Base-by-base conservation (phyloP, 2,888 invertebrate genomes). In the Scaptomyza caliginosa region DNA sequence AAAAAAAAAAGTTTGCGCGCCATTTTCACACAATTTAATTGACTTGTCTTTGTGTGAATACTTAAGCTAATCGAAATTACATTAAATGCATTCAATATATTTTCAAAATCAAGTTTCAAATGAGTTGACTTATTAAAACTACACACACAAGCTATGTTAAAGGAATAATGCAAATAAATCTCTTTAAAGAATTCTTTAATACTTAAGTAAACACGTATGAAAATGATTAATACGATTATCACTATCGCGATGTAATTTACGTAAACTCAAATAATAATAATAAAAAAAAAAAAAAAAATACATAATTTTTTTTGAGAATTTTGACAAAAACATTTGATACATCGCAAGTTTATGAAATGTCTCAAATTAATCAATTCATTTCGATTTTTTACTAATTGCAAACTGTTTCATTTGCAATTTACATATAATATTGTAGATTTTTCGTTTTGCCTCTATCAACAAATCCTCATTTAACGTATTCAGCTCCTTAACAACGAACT, bases 251-350 rank as follows among this genome's bases (percentile, higher is more conserved):
- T 86, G 83, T 88, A 89, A 84, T 77, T 80, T 82, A 87, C 82
- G 79, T 81, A 82, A 81, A 84, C 67, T 82, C 71, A 81, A 76
- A 88, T 87, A 89, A 89, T n/a, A n/a, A n/a, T n/a, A n/a, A n/a
- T n/a, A 88, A 45, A 67, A 83, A 76, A 30, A n/a, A 57, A 80
- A 72, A 71, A 36, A 51, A 11, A 2, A 2, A 5, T 17, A 36
- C 36, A 36, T 16, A 16, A 8, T 13, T 2, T 7, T 36, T 11
- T 36, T 38, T 11, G 17, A 38, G 3, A 26, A n/a, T 8, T 6
- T 1, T 13, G 13, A 2, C 23, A 1, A 23, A 5, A 6, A 13
- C 32, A 3, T 21, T 16, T 16, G 16, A 34, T 8, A 34, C 34
- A 8, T 4, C 7, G 23, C 13, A 28, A 10, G n/a, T 34, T 11